Percentiles rank a stretch among this genome's conserved stretches.
phyloP scores from a whole-genome alignment of 64 coral and sea anemone species.

The Astreopora myriophthalma region DNA sequence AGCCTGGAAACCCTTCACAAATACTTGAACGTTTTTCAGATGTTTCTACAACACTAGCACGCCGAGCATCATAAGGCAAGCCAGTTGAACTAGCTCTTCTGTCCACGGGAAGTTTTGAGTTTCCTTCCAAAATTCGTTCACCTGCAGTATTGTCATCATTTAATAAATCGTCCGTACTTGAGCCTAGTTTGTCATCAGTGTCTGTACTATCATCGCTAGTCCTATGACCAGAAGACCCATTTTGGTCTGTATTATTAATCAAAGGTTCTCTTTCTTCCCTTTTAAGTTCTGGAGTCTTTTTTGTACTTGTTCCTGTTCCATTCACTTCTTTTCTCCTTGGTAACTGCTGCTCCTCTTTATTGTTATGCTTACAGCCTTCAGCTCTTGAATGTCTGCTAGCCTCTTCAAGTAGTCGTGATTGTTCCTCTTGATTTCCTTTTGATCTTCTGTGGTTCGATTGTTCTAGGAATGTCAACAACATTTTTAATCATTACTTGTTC shows the following conservation, averaged over 20 bases:
- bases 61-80: neutral
- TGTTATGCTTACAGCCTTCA: neutral
- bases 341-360: neutral
- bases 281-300: conserved; percentile 50
- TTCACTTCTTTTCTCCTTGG: neutral
- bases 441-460: neutral
- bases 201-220: conserved; percentile 39
- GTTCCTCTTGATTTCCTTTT: conserved; percentile 7
- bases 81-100: neutral
- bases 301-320: neutral
- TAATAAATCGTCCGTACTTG: conserved; percentile 48
- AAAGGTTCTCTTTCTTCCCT: conserved; percentile 51
- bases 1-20: conserved; percentile 79
- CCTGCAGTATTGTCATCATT: conserved; percentile 27
- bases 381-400: neutral
- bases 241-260: conserved; percentile 42
- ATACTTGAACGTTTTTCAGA: conserved; percentile 77
- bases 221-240: conserved; percentile 64
- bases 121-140: conserved; percentile 43
- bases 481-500: neutral
- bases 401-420: neutral
- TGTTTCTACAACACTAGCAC: neutral
- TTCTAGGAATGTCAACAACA: neutral
- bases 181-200: conserved; percentile 33
- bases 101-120: neutral